A percentile compares a stretch with the other conserved stretches of the same genome.
phyloP scores from a whole-genome alignment of 2,888 invertebrate genomes.

The Trichopria drosophilae region DNA sequence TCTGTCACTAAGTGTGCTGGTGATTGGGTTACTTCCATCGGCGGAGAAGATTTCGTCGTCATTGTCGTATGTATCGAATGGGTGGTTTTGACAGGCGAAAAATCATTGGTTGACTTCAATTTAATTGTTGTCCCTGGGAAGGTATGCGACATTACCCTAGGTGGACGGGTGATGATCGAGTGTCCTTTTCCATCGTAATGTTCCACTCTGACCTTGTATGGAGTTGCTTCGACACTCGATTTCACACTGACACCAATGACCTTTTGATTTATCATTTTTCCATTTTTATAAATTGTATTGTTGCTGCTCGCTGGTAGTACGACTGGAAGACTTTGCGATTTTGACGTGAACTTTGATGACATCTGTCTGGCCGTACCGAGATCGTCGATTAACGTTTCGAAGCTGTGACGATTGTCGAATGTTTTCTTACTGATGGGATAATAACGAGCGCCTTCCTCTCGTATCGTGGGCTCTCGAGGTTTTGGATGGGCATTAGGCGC shows the following conservation, averaged over 20 bases:
- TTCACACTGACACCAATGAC: conserved; percentile 64
- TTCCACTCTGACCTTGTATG: conserved; percentile 58
- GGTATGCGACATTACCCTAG: conserved; percentile 24
- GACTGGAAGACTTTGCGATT: conserved; percentile 12
- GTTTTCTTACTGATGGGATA: conserved; percentile 53
- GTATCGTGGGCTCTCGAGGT: conserved; percentile 19
- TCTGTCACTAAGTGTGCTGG: conserved; percentile 51
- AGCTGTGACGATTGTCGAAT: conserved; percentile 44
- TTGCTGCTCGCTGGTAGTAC: conserved; percentile 14
- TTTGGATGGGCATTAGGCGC: conserved; percentile 41
- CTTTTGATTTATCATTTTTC: conserved; percentile 42
- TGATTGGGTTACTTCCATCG: conserved; percentile 38
- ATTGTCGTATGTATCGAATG: conserved; percentile 30
- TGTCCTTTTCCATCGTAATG: conserved; percentile 47
- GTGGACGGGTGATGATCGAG: conserved; percentile 39
- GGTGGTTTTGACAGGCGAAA: conserved; percentile 28
- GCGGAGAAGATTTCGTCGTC: conserved; percentile 28
- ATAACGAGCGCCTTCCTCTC: conserved; percentile 46
- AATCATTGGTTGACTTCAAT: conserved; percentile 28
- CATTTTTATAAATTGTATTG: conserved; percentile 16
- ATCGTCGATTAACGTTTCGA: conserved; percentile 47
- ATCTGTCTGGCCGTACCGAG: conserved; percentile 42
- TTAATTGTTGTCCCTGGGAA: conserved; percentile 31
- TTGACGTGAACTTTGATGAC: conserved; percentile 35
- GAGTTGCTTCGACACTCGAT: conserved; percentile 65